phyloP scores from a whole-genome alignment of 2,113 vertebrate species.

The Cathartes aura region DNA sequence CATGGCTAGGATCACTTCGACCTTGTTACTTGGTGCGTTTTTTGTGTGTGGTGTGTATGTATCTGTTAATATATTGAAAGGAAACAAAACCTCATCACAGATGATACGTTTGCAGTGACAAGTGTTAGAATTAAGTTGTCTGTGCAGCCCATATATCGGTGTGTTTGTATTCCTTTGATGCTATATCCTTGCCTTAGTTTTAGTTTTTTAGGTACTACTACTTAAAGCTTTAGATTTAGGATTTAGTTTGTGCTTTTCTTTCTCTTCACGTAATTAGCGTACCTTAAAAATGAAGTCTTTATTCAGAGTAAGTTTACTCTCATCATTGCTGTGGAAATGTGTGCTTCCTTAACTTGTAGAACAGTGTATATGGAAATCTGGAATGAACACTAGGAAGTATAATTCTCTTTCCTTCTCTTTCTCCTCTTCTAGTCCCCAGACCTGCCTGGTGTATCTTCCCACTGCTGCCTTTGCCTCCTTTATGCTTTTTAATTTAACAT shows the following conservation, averaged over 20 bases:
- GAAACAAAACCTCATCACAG: neutral
- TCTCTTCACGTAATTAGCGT: neutral
- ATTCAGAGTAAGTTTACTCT: neutral
- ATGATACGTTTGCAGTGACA: neutral
- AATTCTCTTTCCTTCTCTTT: neutral
- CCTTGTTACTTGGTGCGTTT: neutral
- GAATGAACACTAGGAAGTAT: neutral
- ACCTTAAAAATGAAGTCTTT: neutral
- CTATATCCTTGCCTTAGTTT: neutral
- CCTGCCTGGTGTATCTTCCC: neutral
- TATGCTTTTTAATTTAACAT: neutral
- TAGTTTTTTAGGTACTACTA: neutral
- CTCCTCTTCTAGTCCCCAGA: neutral
- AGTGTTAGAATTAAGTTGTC: neutral
- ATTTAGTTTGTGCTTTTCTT: neutral
- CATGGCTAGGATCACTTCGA: neutral
- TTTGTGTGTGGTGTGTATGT: neutral
- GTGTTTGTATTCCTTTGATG: neutral
- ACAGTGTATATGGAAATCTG: neutral
- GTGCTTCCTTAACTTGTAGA: neutral
- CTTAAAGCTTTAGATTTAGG: neutral
- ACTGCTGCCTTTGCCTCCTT: neutral
- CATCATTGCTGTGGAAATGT: neutral
- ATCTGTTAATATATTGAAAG: neutral
- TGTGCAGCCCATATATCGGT: neutral